Evolutionary conservation across 2,888 invertebrate species (phyloP), one percentile per base, ranked within the genome.

Genomic region (Cecidostiba fungosa): DNA sequence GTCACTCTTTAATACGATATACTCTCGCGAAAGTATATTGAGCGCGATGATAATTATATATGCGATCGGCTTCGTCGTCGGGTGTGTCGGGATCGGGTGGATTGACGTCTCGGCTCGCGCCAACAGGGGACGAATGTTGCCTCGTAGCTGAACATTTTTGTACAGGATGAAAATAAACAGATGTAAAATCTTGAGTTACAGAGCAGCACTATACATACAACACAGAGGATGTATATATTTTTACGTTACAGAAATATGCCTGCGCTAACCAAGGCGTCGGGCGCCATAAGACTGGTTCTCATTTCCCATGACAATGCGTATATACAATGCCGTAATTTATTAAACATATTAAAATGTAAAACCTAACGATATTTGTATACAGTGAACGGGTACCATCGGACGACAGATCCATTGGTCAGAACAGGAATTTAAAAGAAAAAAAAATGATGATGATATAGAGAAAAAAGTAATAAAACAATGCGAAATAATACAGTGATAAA

Each of bases 141-240:
- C 93, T 92, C 90, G 90, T 91, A 89, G 91, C 90, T 90, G 89
- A 90, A 90, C 89, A 91, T 92, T 93, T 93, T 93, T 93, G 93
- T 93, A 93, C 93, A 93, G 93, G 92, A 93, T 90, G 87, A 88
- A 89, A 88, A 89, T 89, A 89, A 91, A 90, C 91, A 92, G 90
- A 90, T 92, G 91, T 93, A 93, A 92, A 92, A 92, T 93, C 91
- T 93, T 93, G 91, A 93, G 93, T 94, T 94, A 94, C 94, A 94
- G 94, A 92, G 93, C 92, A 93, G 92, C 93, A 92, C 92, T 92
- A 93, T 93, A 93, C 92, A 93, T 93, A 93, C 92, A 91, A 92
- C 93, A 93, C 93, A 93, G 93, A 93, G 91, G 92, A 92, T 93
- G 93, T 93, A 93, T 93, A 93, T 93, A 93, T 93, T 93, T 93